Evolutionary conservation across 2,113 vertebrate species (phyloP), one percentile per base, ranked within the genome.

Genomic region (Pygoscelis antarcticus): DNA sequence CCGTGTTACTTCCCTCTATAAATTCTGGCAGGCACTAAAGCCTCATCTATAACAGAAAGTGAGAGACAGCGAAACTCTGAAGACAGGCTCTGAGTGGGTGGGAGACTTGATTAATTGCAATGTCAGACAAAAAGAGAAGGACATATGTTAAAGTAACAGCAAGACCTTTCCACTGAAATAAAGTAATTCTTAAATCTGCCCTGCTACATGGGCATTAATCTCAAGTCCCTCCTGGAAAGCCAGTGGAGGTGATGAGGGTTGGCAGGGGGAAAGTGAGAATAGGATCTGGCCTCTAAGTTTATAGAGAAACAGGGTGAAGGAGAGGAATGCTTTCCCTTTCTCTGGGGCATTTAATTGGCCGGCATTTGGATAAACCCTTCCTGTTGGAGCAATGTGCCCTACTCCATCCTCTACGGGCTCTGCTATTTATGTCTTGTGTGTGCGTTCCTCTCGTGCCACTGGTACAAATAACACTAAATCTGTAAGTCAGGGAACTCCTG

Each of bases 121-220:
- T 85, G 92, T 96, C 95, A 96, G 87, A 44, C 95, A 84, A 91
- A 95, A 92, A 97, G 89, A 93, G 97, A 95, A 89, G 94, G 96
- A 90, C 89, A 94, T 97, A 94, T 94, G 97, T 96, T 97, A 97
- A 95, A 96, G 90, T 87, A 95, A 57, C 80, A 94, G 93, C 91
- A 94, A 96, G 95, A 95, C 89, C 95, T 96, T 96, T 96, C 87
- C 60, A 90, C 79, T 86, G 84, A 97, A 97, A 95, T 96, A 96
- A 96, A 97, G 87, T 92, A 95, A 91, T 97, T 96, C 95, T 90
- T 95, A 94, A 96, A 97, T 96, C 95, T 83, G 51, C 79, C 95
- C 42, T 86, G 71, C 80, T 94, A 92, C 68, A 11, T 1, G 10
- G 44, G 71, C 92, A 96, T 97, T 96, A 96, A 97, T 97, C 93